Conservation (phyloP, 2,113 vertebrate genomes). For the Gobiocypris rarus region DNA sequence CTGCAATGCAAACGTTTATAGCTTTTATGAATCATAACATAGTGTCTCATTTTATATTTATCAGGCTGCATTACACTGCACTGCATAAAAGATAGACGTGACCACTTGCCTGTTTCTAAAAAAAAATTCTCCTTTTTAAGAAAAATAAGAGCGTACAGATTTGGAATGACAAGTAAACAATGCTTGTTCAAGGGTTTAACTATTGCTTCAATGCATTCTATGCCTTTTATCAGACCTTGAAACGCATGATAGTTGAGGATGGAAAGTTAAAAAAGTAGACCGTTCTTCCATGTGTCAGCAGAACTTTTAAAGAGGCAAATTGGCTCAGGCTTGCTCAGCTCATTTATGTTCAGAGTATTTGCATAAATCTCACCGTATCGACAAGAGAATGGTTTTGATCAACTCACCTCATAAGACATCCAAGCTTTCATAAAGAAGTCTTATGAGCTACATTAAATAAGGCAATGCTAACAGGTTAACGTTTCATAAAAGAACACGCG, state of each 20-base stretch:
- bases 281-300: slow-evolving; percentile 19
- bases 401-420: background rate
- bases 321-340: background rate
- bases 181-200: background rate
- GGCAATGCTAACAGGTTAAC: slow-evolving; percentile 33
- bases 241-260: background rate
- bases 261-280: slow-evolving; percentile 18
- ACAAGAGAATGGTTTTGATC: background rate
- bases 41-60: background rate
- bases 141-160: background rate
- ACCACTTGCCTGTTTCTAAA: background rate
- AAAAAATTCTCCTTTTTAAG: background rate
- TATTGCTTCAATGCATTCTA: background rate
- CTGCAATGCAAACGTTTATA: background rate
- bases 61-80: background rate
- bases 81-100: background rate
- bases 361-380: slow-evolving; percentile 22
- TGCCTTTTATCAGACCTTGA: background rate
- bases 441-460: slow-evolving; percentile 32
- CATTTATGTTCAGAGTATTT: slow-evolving; percentile 7
- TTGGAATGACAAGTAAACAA: background rate
- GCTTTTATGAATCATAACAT: background rate
- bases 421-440: slow-evolving; percentile 10
- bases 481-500: slow-evolving; percentile 19
- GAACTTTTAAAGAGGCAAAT: slow-evolving; percentile 31